Evolutionary conservation across 2,888 invertebrate species (phyloP), one percentile per base, ranked within the genome.

Genomic region (Agonopterix arenella): DNA sequence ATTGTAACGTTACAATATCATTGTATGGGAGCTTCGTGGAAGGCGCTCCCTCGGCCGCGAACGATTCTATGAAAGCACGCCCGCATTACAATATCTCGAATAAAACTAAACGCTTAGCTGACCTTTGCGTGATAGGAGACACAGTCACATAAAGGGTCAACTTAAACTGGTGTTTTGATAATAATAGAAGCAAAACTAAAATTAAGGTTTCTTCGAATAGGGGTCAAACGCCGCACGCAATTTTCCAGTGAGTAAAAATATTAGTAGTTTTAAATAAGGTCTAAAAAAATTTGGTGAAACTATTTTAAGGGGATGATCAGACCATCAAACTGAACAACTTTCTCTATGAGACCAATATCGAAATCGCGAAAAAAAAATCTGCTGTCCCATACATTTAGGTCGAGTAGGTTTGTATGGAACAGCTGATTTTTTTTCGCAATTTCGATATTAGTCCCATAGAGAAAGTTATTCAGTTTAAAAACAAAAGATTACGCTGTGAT

Each of bases 181-280:
- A 46, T 45, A 49, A 49, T 49, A 46, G 46, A 49, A 44, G 36
- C 43, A n/a, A 48, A n/a, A n/a, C n/a, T n/a, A n/a, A 13, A 48
- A 48, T 45, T 49, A 44, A 49, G 51, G 40, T 48, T 54, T 54
- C 54, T 42, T 28, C 48, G 52, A 50, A 54, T 41, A 40, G 40
- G 43, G 54, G 54, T 54, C 54, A 48, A 36, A 50, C 36, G 52
- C 49, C 45, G 47, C 44, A 51, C 48, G 37, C 46, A 50, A 53
- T 43, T 44, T 44, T 13, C 45, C n/a, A 36, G 44, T 36, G 44
- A 36, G 36, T 45, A 10, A 5, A 28, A 28, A 28, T 28, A 28
- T 28, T 4, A 5, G 7, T 7, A n/a, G n/a, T n/a, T n/a, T n/a
- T n/a, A n/a, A n/a, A n/a, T n/a, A n/a, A n/a, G n/a, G n/a, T n/a